Conservation (phyloP, 2,113 vertebrate species). For the Melanostigma gelatinosum region DNA sequence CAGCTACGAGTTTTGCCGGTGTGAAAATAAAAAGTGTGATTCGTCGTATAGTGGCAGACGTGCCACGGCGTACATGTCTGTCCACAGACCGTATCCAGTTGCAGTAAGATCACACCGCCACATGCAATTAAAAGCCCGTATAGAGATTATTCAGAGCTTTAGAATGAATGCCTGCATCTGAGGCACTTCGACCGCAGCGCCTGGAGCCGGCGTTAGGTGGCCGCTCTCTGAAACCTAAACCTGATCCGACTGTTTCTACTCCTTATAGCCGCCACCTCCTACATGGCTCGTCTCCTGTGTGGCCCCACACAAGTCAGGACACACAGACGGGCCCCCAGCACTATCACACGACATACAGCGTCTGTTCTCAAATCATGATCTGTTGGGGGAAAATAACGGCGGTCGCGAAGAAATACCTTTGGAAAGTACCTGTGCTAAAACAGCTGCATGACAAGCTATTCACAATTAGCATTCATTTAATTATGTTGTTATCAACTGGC, state of each 20-base stretch:
- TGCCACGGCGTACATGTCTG: constrained; percentile 41
- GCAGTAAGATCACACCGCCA: constrained; percentile 67
- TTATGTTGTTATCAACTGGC: not conserved
- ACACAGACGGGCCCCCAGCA: not conserved
- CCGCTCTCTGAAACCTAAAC: constrained; percentile 61
- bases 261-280: constrained; percentile 40
- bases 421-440: not conserved
- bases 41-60: constrained; percentile 35
- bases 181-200: constrained; percentile 47
- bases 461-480: not conserved
- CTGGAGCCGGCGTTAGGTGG: constrained; percentile 23
- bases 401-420: not conserved
- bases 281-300: constrained; percentile 40
- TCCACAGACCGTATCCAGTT: constrained; percentile 51
- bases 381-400: not conserved
- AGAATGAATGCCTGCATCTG: constrained; percentile 55
- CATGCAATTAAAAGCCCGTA: constrained; percentile 56
- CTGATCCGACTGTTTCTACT: constrained; percentile 41
- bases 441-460: not conserved
- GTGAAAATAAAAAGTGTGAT: constrained; percentile 15
- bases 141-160: constrained; percentile 60
- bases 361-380: constrained; percentile 14
- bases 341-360: not conserved
- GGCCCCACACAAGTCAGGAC: constrained; percentile 37
- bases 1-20: constrained; percentile 19